Base-by-base conservation (phyloP, 1,140 invertebrate species). In the Sipha flava region DNA sequence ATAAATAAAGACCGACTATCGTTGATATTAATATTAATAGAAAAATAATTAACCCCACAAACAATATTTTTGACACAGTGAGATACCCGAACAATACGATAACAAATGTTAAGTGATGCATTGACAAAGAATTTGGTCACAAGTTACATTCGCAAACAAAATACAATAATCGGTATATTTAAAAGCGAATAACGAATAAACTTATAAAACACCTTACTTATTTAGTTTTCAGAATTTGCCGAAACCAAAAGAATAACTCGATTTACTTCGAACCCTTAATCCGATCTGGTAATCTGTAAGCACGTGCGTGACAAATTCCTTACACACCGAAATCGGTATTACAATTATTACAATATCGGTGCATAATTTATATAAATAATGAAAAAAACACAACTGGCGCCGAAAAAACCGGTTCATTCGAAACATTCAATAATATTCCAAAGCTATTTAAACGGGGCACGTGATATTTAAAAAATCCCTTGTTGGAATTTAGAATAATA, bases 381-480 rank as follows among this genome's bases (percentile, higher is more conserved):
- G 34, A 66, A 23, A 66, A 34, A 64, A 37, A 66, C 12, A 66
- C 37, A 66, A 66, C 64, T 43, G 64, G 64, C 64, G 47, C 72
- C 72, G 49, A 75, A 75, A n/a, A 73, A 75, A 75, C 47, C 72
- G 72, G 72, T 75, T 29, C 29, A 16, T 34, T 2, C 47, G n/a
- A 37, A 75, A 54, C 49, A 21, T 52, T 34, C 21, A 9, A 72
- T 49, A 49, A 47, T 72, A 70, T 72, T 34, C 68, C 43, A 31
- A 26, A 49, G 66, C 40, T 49, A 72, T 47, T 72, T 72, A 72
- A 72, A 72, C 43, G 26, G 18, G 49, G 72, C 72, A 75, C 72
- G 72, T 49, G 72, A 75, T 75, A 75, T 75, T 75, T 75, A 37
- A 75, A 75, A 75, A 75, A 52, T 34, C 64, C 64, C 72, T 37